Percentiles rank a stretch among this genome's conserved stretches.
These are phyloP conservation scores for Enteromius afrohamiltoni DNA, from an alignment of 2,797 vertebrate species.

Conservation along the genomic window DNA sequence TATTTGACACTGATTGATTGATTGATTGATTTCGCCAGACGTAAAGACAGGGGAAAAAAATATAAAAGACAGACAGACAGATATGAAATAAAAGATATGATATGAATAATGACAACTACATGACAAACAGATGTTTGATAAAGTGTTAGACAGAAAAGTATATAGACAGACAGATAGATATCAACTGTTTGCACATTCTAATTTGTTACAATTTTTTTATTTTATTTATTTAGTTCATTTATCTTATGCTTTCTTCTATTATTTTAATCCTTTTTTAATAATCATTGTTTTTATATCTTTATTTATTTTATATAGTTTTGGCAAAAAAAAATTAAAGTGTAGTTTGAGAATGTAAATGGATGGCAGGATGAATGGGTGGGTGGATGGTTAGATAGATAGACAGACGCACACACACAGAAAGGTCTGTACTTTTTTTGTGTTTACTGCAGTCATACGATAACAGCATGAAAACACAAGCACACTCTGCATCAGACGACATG, in stretches of 20 bases:
- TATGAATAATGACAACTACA: background rate
- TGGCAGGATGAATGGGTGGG: too few species aligned
- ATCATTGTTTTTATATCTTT: background rate
- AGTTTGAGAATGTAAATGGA: background rate
- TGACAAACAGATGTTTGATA: background rate
- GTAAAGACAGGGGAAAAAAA: background rate
- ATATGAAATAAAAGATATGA: background rate
- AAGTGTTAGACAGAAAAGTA: background rate
- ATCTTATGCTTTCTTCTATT: background rate
- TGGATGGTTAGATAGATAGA: background rate
- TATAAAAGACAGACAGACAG: background rate
- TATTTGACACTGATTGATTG: too few species aligned
- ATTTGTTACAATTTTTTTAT: background rate
- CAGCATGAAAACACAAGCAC: background rate
- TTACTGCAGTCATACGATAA: background rate
- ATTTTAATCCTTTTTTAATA: background rate
- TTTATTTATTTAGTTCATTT: background rate
- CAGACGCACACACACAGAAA: too few species aligned
- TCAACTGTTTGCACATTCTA: background rate
- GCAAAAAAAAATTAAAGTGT: too few species aligned
- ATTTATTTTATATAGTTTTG: background rate
- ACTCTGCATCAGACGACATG: background rate
- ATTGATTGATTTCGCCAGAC: too few species aligned
- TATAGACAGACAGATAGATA: background rate
- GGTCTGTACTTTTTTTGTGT: too few species aligned